Evolutionary conservation across 2,888 invertebrate species (phyloP).

Genomic region (Homarus gammarus): DNA sequence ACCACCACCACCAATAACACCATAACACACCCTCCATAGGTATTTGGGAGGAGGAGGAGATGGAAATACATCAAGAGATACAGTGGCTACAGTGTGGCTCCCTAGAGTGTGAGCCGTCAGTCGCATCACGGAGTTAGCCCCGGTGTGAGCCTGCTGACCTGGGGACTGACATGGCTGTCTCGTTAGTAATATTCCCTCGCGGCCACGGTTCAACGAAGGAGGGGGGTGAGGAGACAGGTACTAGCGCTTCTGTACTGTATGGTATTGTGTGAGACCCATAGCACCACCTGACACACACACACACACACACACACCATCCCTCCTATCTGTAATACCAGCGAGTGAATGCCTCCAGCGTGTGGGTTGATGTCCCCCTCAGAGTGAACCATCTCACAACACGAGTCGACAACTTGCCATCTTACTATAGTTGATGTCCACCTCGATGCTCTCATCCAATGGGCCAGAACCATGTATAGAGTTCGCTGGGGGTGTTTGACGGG

Average conservation of each 20-base stretch:
- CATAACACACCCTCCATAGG: neutral
- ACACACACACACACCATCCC: no score
- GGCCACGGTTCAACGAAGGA: neutral
- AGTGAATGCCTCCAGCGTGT: no score
- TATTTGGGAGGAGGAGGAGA: neutral
- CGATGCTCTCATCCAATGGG: no score
- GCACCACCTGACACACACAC: neutral
- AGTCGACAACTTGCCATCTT: no score
- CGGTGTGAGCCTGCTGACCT: neutral
- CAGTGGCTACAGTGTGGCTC: neutral
- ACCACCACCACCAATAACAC: no score
- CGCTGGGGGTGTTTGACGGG: no score
- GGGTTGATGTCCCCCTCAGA: no score
- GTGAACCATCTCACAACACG: no score
- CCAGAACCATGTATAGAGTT: no score
- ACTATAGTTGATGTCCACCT: no score
- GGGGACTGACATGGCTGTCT: slow-evolving; percentile 4
- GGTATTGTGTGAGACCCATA: neutral
- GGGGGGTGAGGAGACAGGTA: neutral
- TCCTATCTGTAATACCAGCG: no score
- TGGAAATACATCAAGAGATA: neutral
- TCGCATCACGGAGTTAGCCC: neutral
- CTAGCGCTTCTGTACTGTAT: neutral
- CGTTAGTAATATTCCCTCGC: neutral
- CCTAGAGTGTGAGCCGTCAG: slow-evolving; percentile 5